Percentiles rank a stretch among this genome's conserved stretches.
These are phyloP conservation scores for Exocentrus adspersus DNA, from an alignment of 2,888 invertebrate species.

Conservation along the genomic window DNA sequence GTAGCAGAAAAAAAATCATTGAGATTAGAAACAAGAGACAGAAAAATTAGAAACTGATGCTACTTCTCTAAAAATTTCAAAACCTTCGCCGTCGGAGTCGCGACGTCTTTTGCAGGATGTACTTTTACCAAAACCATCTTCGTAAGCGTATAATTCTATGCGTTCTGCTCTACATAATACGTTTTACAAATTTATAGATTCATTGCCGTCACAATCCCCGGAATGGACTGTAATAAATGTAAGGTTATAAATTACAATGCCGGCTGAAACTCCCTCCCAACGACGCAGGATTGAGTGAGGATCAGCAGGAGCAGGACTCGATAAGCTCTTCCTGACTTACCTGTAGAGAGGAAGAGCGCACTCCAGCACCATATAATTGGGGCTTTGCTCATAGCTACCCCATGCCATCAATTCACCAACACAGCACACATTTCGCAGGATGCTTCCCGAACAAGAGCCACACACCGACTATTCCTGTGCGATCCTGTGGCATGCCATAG, in stretches of 20 bases:
- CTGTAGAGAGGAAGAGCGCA: slow-evolving; percentile 53
- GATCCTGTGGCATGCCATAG: slow-evolving; percentile 54
- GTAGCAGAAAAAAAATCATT: no score
- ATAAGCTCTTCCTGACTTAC: slow-evolving; percentile 41
- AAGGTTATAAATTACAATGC: slow-evolving; percentile 41
- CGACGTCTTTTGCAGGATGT: no score
- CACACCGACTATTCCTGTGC: slow-evolving; percentile 56
- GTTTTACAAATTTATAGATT: not conserved
- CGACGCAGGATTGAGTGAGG: not conserved
- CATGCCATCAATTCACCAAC: slow-evolving; percentile 54
- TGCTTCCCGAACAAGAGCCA: slow-evolving; percentile 50
- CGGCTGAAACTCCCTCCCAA: slow-evolving; percentile 15
- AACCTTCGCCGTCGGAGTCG: no score
- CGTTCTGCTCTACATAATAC: no score
- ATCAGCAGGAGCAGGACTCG: not conserved
- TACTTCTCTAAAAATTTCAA: no score
- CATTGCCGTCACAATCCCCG: not conserved
- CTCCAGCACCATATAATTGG: slow-evolving; percentile 56
- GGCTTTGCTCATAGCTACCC: slow-evolving; percentile 55
- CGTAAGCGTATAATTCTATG: no score
- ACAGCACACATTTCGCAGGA: slow-evolving; percentile 45
- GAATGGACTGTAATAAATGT: slow-evolving; percentile 16
- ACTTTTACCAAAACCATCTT: no score
- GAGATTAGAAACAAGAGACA: no score
- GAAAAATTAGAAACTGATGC: no score